Evolutionary conservation across 2,888 invertebrate genomes (phyloP), one percentile per base, ranked within the genome.

Genomic region (Digitonthophagus gazella): DNA sequence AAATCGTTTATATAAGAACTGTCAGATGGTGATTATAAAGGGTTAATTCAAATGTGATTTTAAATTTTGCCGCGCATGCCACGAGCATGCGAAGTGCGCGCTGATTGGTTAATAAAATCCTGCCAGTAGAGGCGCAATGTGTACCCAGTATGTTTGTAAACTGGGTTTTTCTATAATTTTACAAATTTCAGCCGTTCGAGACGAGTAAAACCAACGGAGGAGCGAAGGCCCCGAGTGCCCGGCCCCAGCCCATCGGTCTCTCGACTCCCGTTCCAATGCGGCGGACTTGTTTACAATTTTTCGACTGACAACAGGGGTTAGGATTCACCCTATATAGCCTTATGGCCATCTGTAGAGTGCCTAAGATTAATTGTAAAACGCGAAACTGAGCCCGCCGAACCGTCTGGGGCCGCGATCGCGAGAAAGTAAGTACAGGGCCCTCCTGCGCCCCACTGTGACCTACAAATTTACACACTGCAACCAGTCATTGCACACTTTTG

Each of bases 91-190:
- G 61, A 18, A 61, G n/a, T 20, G n/a, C 8, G n/a, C 71, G 68
- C 70, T 70, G 77, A 78, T 79, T 77, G 77, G 72, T 72, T 61
- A 69, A 65, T 65, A 72, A 69, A 74, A 72, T 76, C 76, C 74
- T 76, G 76, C 81, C 82, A 81, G 79, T 78, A 82, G 83, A 81
- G 80, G 82, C 80, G 77, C 78, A 78, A 81, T 81, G 81, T 80
- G 80, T 79, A 80, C 80, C 80, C 81, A 83, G 83, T 83, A 83
- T 84, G 84, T 84, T 84, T 84, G 83, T 84, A 84, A 84, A 84
- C 83, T 84, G 83, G 83, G 82, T 79, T 82, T 82, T 82, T 80
- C 81, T 80, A 78, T 79, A 83, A 80, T 81, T 83, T 83, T 78
- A 75, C 77, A 76, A 79, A 79, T 78, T 78, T 74, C 74, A 74